Conservation (phyloP, 2,888 invertebrate species). For the Dermolepida albohirtum region DNA sequence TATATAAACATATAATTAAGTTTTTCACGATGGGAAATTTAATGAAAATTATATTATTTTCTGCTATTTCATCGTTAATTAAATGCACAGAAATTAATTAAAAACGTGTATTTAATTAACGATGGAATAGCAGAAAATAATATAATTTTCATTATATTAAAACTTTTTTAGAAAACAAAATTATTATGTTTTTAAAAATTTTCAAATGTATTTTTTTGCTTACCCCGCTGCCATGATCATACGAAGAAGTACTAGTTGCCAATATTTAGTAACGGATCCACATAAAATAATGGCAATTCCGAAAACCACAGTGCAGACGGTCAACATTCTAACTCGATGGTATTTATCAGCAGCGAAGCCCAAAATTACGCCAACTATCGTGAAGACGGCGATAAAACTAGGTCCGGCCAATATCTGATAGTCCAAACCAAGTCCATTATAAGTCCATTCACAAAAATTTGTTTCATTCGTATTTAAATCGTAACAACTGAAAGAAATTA, state of each 20-base stretch:
- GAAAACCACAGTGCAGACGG: slow-evolving; percentile 83
- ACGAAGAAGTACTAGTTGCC: slow-evolving; percentile 88
- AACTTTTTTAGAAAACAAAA: no score
- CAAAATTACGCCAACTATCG: slow-evolving; percentile 86
- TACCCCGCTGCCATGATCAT: slow-evolving; percentile 89
- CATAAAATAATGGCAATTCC: slow-evolving; percentile 87
- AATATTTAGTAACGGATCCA: slow-evolving; percentile 86
- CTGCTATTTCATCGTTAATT: no score
- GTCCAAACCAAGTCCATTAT: slow-evolving; percentile 91
- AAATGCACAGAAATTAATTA: no score
- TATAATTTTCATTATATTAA: no score
- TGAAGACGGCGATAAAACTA: slow-evolving; percentile 92
- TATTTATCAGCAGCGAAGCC: slow-evolving; percentile 86
- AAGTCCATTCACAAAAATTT: slow-evolving; percentile 89
- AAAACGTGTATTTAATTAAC: no score
- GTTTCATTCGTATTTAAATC: slow-evolving; percentile 77
- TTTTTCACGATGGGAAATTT: no score
- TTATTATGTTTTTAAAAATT: no score
- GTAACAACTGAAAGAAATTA: slow-evolving; percentile 69
- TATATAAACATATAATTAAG: no score
- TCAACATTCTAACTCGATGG: slow-evolving; percentile 80
- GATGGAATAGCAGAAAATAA: no score
- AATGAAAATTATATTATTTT: no score
- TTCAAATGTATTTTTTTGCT: slow-evolving; percentile 49
- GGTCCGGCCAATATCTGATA: slow-evolving; percentile 95